Evolutionary conservation across 2,113 vertebrate species (phyloP).

Genomic region (Nothobranchius kuhntae): DNA sequence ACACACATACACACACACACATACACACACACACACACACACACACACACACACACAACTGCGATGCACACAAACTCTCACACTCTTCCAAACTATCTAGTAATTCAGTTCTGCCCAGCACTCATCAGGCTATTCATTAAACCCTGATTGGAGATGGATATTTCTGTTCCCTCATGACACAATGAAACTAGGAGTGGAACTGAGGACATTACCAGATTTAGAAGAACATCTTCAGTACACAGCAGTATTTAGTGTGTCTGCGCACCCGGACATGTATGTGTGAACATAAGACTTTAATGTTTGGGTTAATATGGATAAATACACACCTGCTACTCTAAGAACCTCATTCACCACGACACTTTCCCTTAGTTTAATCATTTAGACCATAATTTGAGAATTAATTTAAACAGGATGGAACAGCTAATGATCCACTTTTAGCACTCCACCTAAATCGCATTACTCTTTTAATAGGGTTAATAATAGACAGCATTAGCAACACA

Average conservation of each 20-base stretch:
- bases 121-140: constrained; percentile 77
- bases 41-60: not conserved
- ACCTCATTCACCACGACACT: constrained; percentile 52
- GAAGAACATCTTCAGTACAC: constrained; percentile 47
- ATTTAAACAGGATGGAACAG: constrained; percentile 70
- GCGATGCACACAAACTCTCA: constrained; percentile 28
- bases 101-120: constrained; percentile 72
- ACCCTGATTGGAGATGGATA: constrained; percentile 76
- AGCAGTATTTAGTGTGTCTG: constrained; percentile 19
- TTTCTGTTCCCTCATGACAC: constrained; percentile 70
- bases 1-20: constrained; percentile 21
- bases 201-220: constrained; percentile 60
- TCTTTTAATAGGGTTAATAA: constrained; percentile 79
- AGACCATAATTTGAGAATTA: constrained; percentile 73
- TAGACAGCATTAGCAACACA: constrained; percentile 69
- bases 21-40: constrained; percentile 26
- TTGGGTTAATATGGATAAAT: constrained; percentile 62
- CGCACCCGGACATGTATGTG: constrained; percentile 29
- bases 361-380: constrained; percentile 67
- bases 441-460: constrained; percentile 71
- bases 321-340: constrained; percentile 41
- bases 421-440: constrained; percentile 75
- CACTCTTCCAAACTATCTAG: constrained; percentile 64
- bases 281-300: constrained; percentile 42
- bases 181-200: constrained; percentile 71